A percentile compares a stretch with the other conserved stretches of the same genome.
Conservation (phyloP, 2,113 vertebrate species). For the human (Homo sapiens) region DNA sequence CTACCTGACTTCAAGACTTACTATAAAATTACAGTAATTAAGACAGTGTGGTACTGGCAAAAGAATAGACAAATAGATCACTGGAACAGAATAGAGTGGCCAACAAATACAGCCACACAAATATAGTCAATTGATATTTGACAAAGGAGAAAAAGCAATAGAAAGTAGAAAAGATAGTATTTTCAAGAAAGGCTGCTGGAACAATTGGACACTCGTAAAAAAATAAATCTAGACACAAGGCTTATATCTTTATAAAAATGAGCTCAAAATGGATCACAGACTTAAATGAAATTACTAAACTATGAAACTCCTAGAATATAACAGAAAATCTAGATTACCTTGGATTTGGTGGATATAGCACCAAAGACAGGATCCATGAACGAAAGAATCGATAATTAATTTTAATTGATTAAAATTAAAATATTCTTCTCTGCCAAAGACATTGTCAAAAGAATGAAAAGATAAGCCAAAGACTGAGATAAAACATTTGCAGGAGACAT, state of each 20-base stretch:
- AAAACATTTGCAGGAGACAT: not conserved
- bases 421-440: not conserved
- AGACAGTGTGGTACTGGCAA: not conserved
- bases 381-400: not conserved
- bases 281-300: not conserved
- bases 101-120: not conserved
- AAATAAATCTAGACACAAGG: not conserved
- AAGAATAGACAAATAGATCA: not conserved
- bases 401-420: not conserved
- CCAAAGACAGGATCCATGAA: not conserved
- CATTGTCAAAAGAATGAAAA: not conserved
- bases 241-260: not conserved
- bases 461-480: not conserved
- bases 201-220: not conserved
- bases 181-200: not conserved
- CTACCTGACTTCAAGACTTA: not conserved
- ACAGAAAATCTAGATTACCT: not conserved
- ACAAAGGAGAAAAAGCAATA: not conserved
- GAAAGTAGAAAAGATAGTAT: not conserved
- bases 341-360: not conserved
- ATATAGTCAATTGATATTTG: not conserved
- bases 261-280: not conserved
- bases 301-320: not conserved
- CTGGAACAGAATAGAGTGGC: not conserved
- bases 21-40: not conserved